Evolutionary conservation across 2,113 vertebrate species (phyloP), one percentile per base, ranked within the genome.

Genomic region (Notarius lentiginosus): DNA sequence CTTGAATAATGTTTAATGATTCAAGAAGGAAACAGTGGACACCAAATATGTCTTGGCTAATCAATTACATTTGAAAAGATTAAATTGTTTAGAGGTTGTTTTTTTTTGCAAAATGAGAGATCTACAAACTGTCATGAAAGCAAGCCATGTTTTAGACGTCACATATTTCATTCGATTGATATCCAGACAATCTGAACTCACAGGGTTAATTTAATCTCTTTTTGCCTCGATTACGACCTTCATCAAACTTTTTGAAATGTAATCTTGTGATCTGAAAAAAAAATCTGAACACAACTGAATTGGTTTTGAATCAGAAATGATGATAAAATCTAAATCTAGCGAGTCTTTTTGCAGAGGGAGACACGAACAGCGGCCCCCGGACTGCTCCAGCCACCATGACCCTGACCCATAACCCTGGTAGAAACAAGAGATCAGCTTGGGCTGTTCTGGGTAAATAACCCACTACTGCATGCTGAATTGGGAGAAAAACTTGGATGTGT

Each of bases 351-450:
- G 20, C 94, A 95, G 95, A 95, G 90, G 92, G 91, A 91, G 93
- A 90, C 91, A 76, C 5, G 30, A 75, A 79, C 75, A 79, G 65
- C n/a, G 85, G 91, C 84, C 91, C 92, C 81, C 91, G 93, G 94
- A 93, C 90, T 88, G 58, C 83, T 91, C 89, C 93, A 4, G 89
- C 56, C 85, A 92, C 92, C 30, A 55, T 83, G 7, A 90, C 90
- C 89, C 91, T 91, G 72, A 89, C 89, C 5, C 94, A 92, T 92
- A 94, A 94, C 76, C 93, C 92, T 84, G 93, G 92, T 94, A 94
- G 94, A 94, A 94, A 95, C 94, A 95, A 93, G 91, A 95, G 95
- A 87, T 93, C 94, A 90, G 94, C 94, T 91, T 94, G 93, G 94
- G 93, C 93, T 92, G 90, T 94, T 90, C 89, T 94, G 91, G 95